Evolutionary conservation across 2,113 vertebrate species (phyloP).

Genomic region (Brachypodius melanocephalos): DNA sequence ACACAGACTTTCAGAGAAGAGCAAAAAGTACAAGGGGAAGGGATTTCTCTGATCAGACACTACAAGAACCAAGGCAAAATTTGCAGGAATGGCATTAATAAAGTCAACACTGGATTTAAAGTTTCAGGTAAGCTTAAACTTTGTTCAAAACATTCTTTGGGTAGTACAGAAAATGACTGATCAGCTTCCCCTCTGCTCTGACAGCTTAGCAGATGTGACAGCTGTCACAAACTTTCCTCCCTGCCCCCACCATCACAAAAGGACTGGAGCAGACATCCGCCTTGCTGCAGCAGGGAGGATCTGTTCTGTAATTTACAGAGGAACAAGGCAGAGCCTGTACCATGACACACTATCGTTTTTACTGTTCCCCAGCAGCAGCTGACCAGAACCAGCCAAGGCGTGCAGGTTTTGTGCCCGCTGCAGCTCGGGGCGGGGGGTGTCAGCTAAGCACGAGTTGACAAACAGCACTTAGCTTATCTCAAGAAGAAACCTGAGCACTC

Average conservation of each 20-base stretch:
- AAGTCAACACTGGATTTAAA: not conserved
- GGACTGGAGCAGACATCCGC: not conserved
- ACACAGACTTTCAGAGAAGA: not conserved
- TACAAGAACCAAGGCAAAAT: not conserved
- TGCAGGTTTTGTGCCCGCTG: not conserved
- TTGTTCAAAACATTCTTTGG: not conserved
- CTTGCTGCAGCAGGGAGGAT: not conserved
- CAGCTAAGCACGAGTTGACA: not conserved
- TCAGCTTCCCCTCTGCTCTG: not conserved
- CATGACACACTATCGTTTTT: not conserved
- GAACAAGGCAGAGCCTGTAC: constrained; percentile 49
- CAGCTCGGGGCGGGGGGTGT: fast-evolving
- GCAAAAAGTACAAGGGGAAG: not conserved
- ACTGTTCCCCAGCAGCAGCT: not conserved
- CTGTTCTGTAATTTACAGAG: constrained; percentile 20
- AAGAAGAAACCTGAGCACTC: constrained; percentile 4
- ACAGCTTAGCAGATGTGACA: not conserved
- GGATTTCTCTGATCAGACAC: not conserved
- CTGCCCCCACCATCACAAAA: not conserved
- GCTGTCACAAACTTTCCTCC: not conserved
- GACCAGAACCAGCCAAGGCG: not conserved
- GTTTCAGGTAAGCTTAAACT: not conserved
- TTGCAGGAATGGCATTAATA: not conserved
- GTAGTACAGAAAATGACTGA: not conserved
- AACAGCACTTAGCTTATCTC: constrained; percentile 20